phyloP scores from a whole-genome alignment of 2,797 vertebrate species.

The Lateolabrax maculatus region DNA sequence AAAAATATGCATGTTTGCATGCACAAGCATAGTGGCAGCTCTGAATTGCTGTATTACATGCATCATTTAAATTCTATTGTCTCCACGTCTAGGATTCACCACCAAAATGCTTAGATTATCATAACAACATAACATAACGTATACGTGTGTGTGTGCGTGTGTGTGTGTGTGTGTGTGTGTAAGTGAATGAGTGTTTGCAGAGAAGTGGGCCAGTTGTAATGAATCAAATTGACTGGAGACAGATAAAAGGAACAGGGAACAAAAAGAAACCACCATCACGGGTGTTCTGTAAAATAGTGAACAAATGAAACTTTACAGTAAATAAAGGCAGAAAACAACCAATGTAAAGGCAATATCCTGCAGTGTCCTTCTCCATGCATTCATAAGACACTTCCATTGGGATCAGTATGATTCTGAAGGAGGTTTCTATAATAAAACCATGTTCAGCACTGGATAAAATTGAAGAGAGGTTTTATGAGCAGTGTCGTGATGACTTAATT shows the following conservation, averaged over 20 bases:
- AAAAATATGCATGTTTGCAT: conserved; percentile 8
- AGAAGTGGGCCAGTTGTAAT: conserved; percentile 69
- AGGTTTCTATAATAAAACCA: too few relatives aligned
- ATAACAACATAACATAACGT: conserved; percentile 37
- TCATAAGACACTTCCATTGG: conserved; percentile 20
- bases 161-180: conserved; percentile 18
- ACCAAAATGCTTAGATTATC: conserved; percentile 47
- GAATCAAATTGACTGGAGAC: conserved; percentile 65
- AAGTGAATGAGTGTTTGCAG: not conserved
- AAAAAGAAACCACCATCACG: conserved; percentile 55
- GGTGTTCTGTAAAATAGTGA: conserved; percentile 42
- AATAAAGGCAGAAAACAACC: conserved; percentile 36
- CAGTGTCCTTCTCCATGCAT: not conserved
- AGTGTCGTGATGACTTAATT: not conserved
- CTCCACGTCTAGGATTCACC: conserved; percentile 31
- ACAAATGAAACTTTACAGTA: conserved; percentile 49
- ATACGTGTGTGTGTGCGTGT: conserved; percentile 11
- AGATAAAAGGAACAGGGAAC: conserved; percentile 18
- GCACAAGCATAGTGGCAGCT: not conserved
- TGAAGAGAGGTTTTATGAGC: not conserved
- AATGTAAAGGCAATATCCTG: conserved; percentile 19
- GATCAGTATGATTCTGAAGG: too few relatives aligned
- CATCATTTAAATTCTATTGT: conserved; percentile 43
- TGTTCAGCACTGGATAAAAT: too few relatives aligned
- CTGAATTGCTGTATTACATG: conserved; percentile 16